Percentiles rank a stretch among this genome's conserved stretches.
Conservation (phyloP, 2,797 vertebrate genomes). For the Kryptolebias ocellatus region DNA sequence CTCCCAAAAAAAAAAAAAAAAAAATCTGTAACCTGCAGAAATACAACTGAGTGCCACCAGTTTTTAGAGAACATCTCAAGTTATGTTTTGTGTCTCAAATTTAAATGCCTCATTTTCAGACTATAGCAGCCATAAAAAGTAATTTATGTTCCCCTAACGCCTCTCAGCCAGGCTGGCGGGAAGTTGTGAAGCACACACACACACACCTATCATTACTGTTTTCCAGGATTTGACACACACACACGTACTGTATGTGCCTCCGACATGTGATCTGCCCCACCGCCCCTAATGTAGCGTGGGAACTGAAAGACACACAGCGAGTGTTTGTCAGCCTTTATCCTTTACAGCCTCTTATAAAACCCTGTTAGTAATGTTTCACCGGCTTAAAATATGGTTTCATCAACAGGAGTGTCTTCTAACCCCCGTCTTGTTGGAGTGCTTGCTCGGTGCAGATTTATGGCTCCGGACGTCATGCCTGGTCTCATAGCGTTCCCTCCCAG, state of each 20-base stretch:
- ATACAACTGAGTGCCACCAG: background rate
- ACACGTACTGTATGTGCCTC: conserved; percentile 13
- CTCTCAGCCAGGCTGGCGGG: background rate
- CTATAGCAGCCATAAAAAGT: background rate
- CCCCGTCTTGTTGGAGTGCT: background rate
- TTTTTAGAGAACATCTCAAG: too few species aligned
- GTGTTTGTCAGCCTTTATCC: conserved; percentile 32
- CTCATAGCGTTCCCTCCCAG: conserved; percentile 32
- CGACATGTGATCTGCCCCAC: conserved; percentile 40
- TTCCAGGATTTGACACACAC: conserved; percentile 19
- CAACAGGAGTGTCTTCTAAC: conserved; percentile 4
- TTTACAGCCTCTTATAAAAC: conserved; percentile 21
- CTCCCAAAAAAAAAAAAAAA: too few species aligned
- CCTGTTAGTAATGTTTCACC: conserved; percentile 12
- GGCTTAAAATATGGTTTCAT: conserved; percentile 3
- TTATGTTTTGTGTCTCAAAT: background rate
- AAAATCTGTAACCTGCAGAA: background rate
- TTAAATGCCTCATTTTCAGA: background rate
- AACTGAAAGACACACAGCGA: conserved; percentile 17
- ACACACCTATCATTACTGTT: background rate
- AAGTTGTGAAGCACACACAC: background rate
- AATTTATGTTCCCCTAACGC: background rate
- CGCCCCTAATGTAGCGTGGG: conserved; percentile 17
- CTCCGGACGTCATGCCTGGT: conserved; percentile 26
- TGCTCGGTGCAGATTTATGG: conserved; percentile 35